Conservation (phyloP, 2,888 invertebrate genomes). For the Tuberolachnus salignus region DNA sequence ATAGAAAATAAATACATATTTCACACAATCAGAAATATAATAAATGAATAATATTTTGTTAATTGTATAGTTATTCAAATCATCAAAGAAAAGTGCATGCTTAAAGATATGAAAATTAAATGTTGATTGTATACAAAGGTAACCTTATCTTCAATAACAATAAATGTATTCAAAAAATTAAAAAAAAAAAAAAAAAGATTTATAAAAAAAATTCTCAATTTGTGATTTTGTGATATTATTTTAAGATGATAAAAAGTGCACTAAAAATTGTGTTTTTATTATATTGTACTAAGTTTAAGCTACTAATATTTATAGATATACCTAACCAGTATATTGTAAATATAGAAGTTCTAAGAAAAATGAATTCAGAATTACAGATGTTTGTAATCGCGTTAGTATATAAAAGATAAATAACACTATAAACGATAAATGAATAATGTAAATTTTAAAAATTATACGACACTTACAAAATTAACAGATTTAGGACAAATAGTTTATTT, state of each 20-base stretch:
- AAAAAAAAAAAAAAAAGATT: background rate
- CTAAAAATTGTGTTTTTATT: background rate
- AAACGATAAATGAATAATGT: slow-evolving; percentile 10
- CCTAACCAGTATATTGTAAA: background rate
- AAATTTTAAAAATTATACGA: slow-evolving; percentile 18
- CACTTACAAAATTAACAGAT: slow-evolving; percentile 37
- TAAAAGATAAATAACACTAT: slow-evolving; percentile 6
- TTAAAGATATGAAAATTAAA: slow-evolving; percentile 18
- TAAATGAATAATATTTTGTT: slow-evolving; percentile 44
- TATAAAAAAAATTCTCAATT: background rate
- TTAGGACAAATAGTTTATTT: slow-evolving; percentile 25
- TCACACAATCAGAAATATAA: slow-evolving; percentile 36
- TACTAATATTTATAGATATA: background rate
- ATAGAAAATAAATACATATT: slow-evolving; percentile 51
- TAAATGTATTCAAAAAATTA: background rate
- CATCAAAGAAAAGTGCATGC: background rate
- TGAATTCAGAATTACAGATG: background rate
- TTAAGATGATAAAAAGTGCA: background rate
- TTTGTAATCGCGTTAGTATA: background rate
- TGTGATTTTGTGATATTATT: background rate
- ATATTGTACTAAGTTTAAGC: background rate
- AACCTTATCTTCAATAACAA: background rate
- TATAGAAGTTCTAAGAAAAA: slow-evolving; percentile 8
- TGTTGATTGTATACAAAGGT: slow-evolving; percentile 1
- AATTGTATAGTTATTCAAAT: slow-evolving; percentile 19